These are phyloP conservation scores for Leucoraja erinaceus DNA, from an alignment of 2,113 vertebrate genomes.

Conservation along the genomic window DNA sequence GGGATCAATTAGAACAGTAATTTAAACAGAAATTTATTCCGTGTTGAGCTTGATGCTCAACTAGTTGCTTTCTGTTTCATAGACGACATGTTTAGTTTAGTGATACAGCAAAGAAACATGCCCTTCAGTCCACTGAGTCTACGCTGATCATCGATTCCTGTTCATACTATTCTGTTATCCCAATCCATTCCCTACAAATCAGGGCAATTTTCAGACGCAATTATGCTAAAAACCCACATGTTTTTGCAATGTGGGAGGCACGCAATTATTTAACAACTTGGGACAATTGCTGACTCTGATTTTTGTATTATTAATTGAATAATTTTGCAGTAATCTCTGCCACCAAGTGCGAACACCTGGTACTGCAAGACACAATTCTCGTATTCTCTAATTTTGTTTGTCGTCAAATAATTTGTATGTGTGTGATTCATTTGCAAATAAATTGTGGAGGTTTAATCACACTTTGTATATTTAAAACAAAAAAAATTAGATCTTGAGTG, in stretches of 20 bases:
- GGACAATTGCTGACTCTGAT: too few relatives aligned
- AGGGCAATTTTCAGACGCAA: too few relatives aligned
- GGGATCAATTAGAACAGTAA: neutral
- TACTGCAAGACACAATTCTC: neutral
- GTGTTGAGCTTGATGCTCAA: neutral
- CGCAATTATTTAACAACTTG: too few relatives aligned
- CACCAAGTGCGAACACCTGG: neutral
- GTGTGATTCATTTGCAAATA: neutral
- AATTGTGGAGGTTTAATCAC: neutral
- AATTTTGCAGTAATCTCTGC: conserved; percentile 8
- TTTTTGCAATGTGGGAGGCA: too few relatives aligned
- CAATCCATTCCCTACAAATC: too few relatives aligned
- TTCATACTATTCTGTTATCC: too few relatives aligned
- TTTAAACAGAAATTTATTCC: neutral
- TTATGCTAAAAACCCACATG: too few relatives aligned
- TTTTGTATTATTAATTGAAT: neutral
- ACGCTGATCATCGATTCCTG: too few relatives aligned
- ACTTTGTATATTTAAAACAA: neutral
- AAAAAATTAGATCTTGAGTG: neutral
- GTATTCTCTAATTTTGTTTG: neutral
- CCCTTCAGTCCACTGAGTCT: too few relatives aligned
- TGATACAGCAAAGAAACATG: too few relatives aligned
- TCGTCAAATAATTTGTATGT: neutral
- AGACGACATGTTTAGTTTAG: neutral
- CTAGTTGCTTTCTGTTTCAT: neutral